These are phyloP conservation scores for Poeciliopsis occidentalis DNA, from an alignment of 2,113 vertebrate species.

Conservation along the genomic window DNA sequence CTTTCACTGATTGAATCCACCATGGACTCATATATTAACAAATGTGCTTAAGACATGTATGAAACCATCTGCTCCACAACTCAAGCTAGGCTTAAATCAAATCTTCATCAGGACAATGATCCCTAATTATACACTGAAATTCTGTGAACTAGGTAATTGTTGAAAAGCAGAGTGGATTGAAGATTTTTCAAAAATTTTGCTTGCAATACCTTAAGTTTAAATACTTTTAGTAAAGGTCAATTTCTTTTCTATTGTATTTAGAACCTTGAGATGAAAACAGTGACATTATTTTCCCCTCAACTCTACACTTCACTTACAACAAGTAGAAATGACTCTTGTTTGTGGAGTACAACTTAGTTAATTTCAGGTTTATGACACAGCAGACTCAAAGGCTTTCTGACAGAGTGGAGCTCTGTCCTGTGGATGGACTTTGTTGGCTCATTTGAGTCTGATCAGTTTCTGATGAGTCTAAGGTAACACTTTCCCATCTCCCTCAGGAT, in stretches of 20 bases:
- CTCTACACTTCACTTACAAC: not conserved
- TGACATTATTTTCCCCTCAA: not conserved
- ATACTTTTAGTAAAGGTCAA: no score
- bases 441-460: conserved; percentile 29
- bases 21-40: no score
- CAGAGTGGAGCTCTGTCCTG: conserved; percentile 8
- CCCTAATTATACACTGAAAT: no score
- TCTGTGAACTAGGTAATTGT: no score
- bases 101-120: no score
- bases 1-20: no score
- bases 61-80: no score
- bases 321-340: conserved; percentile 30
- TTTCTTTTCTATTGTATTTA: not conserved
- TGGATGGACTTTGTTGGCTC: conserved; percentile 16
- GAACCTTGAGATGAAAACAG: not conserved
- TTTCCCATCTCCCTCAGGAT: conserved; percentile 69
- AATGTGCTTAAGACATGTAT: no score
- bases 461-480: conserved; percentile 59
- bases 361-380: conserved; percentile 11
- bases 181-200: no score
- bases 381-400: conserved; percentile 8
- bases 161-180: no score
- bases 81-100: no score
- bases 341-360: conserved; percentile 26
- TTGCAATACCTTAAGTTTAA: no score